Conservation (phyloP, 2,888 invertebrate genomes). For the Caenorhabditis zanzibari region DNA sequence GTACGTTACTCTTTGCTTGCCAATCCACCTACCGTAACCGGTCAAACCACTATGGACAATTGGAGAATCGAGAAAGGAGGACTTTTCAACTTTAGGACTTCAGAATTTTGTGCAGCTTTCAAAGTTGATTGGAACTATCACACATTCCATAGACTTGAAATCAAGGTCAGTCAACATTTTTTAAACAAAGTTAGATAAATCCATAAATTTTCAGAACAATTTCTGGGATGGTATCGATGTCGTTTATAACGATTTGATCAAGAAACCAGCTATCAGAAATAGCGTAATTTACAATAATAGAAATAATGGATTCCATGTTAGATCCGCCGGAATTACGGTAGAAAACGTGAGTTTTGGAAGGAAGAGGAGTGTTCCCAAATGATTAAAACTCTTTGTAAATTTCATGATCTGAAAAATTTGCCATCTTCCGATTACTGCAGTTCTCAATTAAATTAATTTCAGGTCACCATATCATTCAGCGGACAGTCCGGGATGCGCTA, state of each 20-base stretch:
- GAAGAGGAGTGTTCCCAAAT: too few relatives aligned
- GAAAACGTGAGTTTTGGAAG: slow-evolving; percentile 86
- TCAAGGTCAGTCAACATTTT: slow-evolving; percentile 46
- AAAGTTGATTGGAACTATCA: slow-evolving; percentile 87
- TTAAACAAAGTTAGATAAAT: too few relatives aligned
- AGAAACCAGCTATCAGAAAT: slow-evolving; percentile 85
- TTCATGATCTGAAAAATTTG: too few relatives aligned
- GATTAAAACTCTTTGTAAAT: neutral
- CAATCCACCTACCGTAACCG: slow-evolving; percentile 85
- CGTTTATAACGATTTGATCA: slow-evolving; percentile 94
- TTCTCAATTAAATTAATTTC: too few relatives aligned
- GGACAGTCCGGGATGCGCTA: slow-evolving; percentile 93
- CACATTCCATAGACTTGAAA: slow-evolving; percentile 82
- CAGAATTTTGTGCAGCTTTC: slow-evolving; percentile 84
- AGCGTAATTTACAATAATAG: slow-evolving; percentile 78
- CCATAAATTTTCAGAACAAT: slow-evolving; percentile 87
- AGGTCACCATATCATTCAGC: slow-evolving; percentile 87
- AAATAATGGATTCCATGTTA: slow-evolving; percentile 88
- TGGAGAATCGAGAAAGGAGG: slow-evolving; percentile 94
- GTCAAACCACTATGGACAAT: slow-evolving; percentile 91
- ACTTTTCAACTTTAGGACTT: slow-evolving; percentile 89
- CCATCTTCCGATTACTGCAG: too few relatives aligned
- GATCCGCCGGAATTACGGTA: slow-evolving; percentile 84
- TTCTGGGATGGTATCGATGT: slow-evolving; percentile 95
- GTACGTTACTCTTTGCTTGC: slow-evolving; percentile 93